These are phyloP conservation scores for Callipepla squamata DNA, from an alignment of 2,113 vertebrate species.

Conservation along the genomic window DNA sequence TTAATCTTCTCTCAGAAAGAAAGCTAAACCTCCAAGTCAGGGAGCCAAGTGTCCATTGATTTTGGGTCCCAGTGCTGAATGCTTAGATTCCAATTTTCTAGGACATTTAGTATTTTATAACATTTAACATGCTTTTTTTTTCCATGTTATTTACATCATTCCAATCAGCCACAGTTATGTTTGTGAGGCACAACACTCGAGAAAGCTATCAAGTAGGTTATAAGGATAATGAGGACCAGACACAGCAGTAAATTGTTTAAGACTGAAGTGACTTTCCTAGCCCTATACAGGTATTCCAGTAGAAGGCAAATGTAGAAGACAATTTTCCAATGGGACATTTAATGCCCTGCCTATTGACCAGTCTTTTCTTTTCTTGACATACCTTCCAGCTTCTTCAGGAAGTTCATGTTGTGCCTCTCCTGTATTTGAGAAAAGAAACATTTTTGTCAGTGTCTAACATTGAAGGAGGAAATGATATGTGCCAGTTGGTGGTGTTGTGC, in stretches of 20 bases:
- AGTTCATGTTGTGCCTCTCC: background rate
- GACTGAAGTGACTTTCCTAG: background rate
- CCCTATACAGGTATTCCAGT: background rate
- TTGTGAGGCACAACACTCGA: background rate
- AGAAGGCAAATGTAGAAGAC: background rate
- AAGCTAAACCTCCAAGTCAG: background rate
- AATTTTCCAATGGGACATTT: background rate
- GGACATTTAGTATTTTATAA: background rate
- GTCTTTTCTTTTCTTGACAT: background rate
- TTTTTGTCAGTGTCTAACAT: background rate
- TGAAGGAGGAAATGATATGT: rapidly evolving
- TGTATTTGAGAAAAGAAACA: background rate
- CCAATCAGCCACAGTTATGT: background rate
- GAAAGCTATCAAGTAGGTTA: background rate
- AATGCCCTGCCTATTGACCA: background rate
- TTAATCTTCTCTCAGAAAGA: background rate
- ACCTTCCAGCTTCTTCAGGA: background rate
- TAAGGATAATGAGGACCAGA: background rate
- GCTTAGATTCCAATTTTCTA: background rate
- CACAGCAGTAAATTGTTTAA: background rate
- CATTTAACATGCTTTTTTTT: background rate
- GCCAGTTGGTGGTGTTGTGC: background rate
- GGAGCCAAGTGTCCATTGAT: background rate
- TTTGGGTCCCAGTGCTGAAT: background rate
- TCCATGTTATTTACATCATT: background rate